Evolutionary conservation across 2,797 vertebrate species (phyloP).

Genomic region (Masticophis lateralis): DNA sequence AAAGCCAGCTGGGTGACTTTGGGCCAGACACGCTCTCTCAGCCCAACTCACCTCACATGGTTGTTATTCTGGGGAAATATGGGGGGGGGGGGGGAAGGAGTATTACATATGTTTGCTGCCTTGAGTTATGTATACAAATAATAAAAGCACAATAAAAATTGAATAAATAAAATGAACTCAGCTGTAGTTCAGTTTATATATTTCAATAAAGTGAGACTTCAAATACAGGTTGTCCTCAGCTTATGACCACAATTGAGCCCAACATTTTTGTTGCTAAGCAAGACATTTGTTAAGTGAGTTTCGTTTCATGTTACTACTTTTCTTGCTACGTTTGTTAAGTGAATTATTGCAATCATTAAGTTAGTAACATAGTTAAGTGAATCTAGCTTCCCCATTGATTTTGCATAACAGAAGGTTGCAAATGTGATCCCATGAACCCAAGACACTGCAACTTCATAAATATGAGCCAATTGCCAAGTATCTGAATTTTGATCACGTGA

Average conservation of each 20-base stretch:
- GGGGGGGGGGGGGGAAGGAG: accelerated
- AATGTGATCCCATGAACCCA: not conserved
- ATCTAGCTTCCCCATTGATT: not conserved
- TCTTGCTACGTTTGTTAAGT: not conserved
- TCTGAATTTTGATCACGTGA: not conserved
- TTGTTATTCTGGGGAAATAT: not conserved
- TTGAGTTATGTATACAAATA: not conserved
- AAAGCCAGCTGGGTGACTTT: not conserved
- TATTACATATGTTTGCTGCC: not conserved
- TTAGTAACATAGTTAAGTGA: not conserved
- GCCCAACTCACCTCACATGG: not conserved
- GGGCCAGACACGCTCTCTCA: not conserved
- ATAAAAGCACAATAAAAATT: not conserved
- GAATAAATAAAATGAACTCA: not conserved
- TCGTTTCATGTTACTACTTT: not conserved
- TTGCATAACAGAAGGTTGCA: not conserved
- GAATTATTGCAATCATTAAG: not conserved
- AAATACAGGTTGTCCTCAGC: not conserved
- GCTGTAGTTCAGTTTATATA: not conserved
- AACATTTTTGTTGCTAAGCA: not conserved
- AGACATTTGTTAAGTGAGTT: not conserved
- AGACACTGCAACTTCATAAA: not conserved
- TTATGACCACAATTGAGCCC: not conserved
- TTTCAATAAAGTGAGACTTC: not conserved
- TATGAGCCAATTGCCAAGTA: not conserved